Base-by-base conservation (phyloP, 64 coral and sea anemone species). In the Pocillopora verrucosa region DNA sequence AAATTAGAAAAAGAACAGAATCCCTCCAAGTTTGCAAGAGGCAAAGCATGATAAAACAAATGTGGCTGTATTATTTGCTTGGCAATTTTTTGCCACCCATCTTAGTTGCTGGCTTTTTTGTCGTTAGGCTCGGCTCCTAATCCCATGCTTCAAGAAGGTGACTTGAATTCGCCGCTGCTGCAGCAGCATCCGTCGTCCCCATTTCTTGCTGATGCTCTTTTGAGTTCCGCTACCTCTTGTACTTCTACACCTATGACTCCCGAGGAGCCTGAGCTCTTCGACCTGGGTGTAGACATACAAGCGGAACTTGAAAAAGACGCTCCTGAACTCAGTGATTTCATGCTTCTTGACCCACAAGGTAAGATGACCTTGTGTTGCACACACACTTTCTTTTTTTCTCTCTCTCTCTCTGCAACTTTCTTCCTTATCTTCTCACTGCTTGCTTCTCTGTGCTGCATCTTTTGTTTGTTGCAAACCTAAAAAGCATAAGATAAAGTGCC, bases 231-330 rank as follows among this genome's bases (percentile, higher is more conserved):
- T 97, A 97, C 95, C 93, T 88, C 95, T 97, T 97, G 95, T 97
- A 97, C 95, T 97, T 97, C 95, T 97, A 85, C 95, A 93, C 86
- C 95, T 74, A 14, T 90, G 88, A 88, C 95, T 7, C 83, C 87
- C 41, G 41, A 51, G 41, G 41, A 51, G 13, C 72, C 91, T 20
- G 73, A 91, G 61, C 86, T 97, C 41, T 51, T 51, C 63, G 88
- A 93, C 76, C 76, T 97, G 83, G 91, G 88, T 94, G 95, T 97
- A 97, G 95, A 97, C 90, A 80, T 97, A 72, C 95, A 97, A 75
- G 95, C 89, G 65, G 95, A 93, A 77, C 82, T 97, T 79, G 87
- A 76, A 75, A 90, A 59, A 57, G 95, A 97, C 72, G 91, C 77
- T 87, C 88, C 95, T 6, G 95, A 97, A 16, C 88, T 97, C 41